A percentile compares a stretch with the other conserved stretches of the same genome.
Conservation (phyloP, 2,797 vertebrate genomes). For the Karalla daura region DNA sequence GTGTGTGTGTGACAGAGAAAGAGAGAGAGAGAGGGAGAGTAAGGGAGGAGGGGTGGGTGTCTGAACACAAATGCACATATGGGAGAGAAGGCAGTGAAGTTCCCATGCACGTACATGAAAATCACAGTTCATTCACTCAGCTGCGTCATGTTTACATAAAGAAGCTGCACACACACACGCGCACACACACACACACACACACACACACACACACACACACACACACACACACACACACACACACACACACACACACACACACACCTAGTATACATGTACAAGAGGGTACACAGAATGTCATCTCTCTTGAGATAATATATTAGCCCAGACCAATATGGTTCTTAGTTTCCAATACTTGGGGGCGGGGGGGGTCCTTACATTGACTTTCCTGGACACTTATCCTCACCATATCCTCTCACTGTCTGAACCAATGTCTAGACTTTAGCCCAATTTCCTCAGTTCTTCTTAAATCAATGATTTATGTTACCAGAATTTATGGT, state of each 20-base stretch:
- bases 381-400: too few relatives aligned
- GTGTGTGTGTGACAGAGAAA: constrained; percentile 26
- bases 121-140: constrained; percentile 1
- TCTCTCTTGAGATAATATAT: too few relatives aligned
- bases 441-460: too few relatives aligned
- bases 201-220: constrained; percentile 5
- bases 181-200: constrained; percentile 2
- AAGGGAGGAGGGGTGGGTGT: constrained; percentile 7
- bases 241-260: constrained; percentile 1
- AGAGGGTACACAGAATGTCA: too few relatives aligned
- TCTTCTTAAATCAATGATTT: too few relatives aligned
- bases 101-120: constrained; percentile 22
- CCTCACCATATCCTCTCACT: too few relatives aligned
- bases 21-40: constrained; percentile 22
- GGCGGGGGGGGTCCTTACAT: too few relatives aligned
- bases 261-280: too few relatives aligned
- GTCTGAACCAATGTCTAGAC: too few relatives aligned
- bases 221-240: constrained; percentile 18
- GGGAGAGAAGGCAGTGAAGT: constrained; percentile 20
- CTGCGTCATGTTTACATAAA: constrained; percentile 26
- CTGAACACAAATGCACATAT: constrained; percentile 32
- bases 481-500: too few relatives aligned
- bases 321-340: too few relatives aligned
- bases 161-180: constrained; percentile 10
- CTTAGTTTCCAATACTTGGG: too few relatives aligned